Base-by-base conservation (phyloP, 2,797 vertebrate species). In the Podarcis lilfordi region DNA sequence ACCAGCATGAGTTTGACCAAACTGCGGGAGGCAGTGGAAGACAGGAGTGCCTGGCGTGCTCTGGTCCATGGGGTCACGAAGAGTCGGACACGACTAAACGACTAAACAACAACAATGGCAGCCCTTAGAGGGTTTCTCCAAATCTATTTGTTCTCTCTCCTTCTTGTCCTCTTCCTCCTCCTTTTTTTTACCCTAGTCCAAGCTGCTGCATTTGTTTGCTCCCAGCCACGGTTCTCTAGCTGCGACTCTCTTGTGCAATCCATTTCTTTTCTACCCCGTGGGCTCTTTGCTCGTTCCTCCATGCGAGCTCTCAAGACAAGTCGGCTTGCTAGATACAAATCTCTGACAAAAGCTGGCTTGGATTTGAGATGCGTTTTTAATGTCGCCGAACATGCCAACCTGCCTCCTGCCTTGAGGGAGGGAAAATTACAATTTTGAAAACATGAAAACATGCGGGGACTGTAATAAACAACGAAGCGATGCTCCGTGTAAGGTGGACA, bases 401-500 rank as follows among this genome's bases (percentile, higher is more conserved):
- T 91, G 74, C 8, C 21, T 93, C 50, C 88, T 93, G 77, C 83
- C 32, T 87, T 25, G 81, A 76, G 23, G n/a, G 84, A 88, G 89
- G 74, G 61, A 88, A 86, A 80, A 89, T 1, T 91, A 61, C 86
- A 86, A 29, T 91, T 94, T 93, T 93, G 91, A 94, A 89, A 95
- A 90, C 88, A 94, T 92, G 89, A 93, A 95, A 95, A 95, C 92
- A 94, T 92, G 80, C 86, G 96, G 90, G 55, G 96, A 93, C 79
- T 76, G 92, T 95, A 96, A 96, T 96, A 97, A 97, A 97, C 94
- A 96, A 92, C 92, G 91, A 84, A 64, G 89, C 19, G 89, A 94
- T 91, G 83, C 86, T 95, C 89, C 92, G 95, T 93, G 90, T 92
- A 96, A 95, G 96, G 95, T 96, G 94, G 96, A 96, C 95, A 91